Evolutionary conservation across 2,113 vertebrate genomes (phyloP).

Genomic region (Cynopterus brachyotis): DNA sequence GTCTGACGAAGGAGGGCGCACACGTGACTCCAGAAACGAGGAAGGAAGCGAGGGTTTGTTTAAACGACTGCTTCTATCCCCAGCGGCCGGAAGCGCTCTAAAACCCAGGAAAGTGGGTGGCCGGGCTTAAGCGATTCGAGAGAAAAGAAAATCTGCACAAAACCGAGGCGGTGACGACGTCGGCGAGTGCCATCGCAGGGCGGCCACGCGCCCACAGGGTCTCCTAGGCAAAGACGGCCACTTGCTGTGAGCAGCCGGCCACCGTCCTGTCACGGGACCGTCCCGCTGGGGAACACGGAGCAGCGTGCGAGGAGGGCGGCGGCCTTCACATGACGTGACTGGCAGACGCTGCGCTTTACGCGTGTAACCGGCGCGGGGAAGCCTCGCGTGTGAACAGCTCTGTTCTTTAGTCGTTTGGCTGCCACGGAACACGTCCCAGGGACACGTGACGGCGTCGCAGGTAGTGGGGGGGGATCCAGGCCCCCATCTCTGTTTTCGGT

Average conservation of each 20-base stretch:
- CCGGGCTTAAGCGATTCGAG: neutral
- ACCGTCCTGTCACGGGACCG: too few species aligned
- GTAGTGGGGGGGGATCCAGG: accelerated
- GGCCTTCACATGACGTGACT: accelerated
- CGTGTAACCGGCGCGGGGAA: neutral
- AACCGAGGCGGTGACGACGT: neutral
- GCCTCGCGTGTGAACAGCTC: too few species aligned
- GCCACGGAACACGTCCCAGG: too few species aligned
- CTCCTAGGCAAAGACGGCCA: neutral
- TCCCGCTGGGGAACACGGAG: too few species aligned
- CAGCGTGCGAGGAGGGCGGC: too few species aligned
- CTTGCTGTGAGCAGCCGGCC: neutral
- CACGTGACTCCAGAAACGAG: neutral
- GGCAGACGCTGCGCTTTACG: neutral
- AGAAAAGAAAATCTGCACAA: neutral
- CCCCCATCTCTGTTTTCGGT: neutral
- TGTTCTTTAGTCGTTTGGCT: neutral
- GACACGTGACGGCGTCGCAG: accelerated
- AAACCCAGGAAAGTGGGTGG: neutral
- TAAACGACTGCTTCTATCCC: neutral
- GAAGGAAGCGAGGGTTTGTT: neutral
- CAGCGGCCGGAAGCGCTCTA: neutral
- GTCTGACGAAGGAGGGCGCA: neutral
- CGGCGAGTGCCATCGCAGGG: neutral
- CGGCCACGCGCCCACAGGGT: too few species aligned